Evolutionary conservation across 1,140 invertebrate species (phyloP).

Genomic region (Onthophagus taurus): DNA sequence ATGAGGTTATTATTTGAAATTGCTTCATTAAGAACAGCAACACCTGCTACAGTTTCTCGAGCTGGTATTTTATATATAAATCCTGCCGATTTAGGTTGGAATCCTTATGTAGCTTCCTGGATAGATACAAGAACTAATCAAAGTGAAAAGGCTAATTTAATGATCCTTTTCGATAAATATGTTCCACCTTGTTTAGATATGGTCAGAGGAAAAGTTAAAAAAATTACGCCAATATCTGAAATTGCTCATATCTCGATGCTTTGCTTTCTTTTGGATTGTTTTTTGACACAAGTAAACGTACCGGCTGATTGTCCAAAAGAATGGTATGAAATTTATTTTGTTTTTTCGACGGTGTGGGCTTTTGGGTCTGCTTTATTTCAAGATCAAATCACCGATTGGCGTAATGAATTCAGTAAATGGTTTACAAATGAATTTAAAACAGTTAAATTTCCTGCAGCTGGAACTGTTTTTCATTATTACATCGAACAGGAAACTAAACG

Average conservation of each 20-base stretch:
- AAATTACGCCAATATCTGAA: conserved; percentile 84
- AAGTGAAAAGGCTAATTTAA: conserved; percentile 68
- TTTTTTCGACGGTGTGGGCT: conserved; percentile 85
- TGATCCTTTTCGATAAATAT: conserved; percentile 90
- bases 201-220: conserved; percentile 71
- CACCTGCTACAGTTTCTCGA: conserved; percentile 89
- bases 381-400: conserved; percentile 81
- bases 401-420: conserved; percentile 91
- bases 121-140: conserved; percentile 68
- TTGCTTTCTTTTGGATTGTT: conserved; percentile 79
- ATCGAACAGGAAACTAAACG: conserved; percentile 78
- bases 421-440: conserved; percentile 83
- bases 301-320: conserved; percentile 84
- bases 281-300: conserved; percentile 70
- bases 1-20: conserved; percentile 95
- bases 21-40: conserved; percentile 83
- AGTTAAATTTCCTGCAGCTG: conserved; percentile 74
- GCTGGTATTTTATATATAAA: conserved; percentile 88
- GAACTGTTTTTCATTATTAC: conserved; percentile 85
- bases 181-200: conserved; percentile 77
- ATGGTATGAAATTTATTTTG: conserved; percentile 90
- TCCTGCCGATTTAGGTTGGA: conserved; percentile 93
- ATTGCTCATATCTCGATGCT: conserved; percentile 86
- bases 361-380: conserved; percentile 87
- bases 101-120: conserved; percentile 89